phyloP scores from a whole-genome alignment of 2,113 vertebrate genomes.

The Macquaria ambigua region DNA sequence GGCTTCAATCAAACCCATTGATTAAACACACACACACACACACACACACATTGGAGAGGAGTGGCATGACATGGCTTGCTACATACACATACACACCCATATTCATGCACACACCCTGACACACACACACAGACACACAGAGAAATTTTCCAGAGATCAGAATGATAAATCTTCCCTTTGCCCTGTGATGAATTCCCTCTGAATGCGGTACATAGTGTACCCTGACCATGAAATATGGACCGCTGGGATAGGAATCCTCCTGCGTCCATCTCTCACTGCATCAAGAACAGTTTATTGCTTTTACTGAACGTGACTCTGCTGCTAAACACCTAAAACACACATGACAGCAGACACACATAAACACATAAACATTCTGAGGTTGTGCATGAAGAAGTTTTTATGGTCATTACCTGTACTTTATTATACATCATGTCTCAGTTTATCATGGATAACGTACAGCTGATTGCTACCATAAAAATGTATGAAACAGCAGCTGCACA shows the following conservation, averaged over 20 bases:
- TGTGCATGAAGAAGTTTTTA: conserved; percentile 22
- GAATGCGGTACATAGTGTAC: conserved; percentile 61
- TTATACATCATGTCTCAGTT: conserved; percentile 26
- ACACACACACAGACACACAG: neutral
- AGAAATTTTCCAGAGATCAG: conserved; percentile 49
- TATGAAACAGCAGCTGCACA: neutral
- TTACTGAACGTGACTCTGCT: conserved; percentile 65
- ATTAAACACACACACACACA: conserved; percentile 23
- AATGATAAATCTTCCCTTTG: conserved; percentile 71
- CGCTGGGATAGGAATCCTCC: conserved; percentile 51
- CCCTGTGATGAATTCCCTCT: conserved; percentile 67
- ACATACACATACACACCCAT: neutral
- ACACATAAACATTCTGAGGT: conserved; percentile 27
- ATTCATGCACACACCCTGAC: neutral
- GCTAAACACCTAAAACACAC: conserved; percentile 46
- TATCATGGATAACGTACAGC: conserved; percentile 18
- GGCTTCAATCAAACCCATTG: conserved; percentile 39
- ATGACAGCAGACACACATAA: conserved; percentile 31
- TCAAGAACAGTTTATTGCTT: conserved; percentile 72
- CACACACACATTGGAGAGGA: neutral
- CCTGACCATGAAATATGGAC: conserved; percentile 73
- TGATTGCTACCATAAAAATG: conserved; percentile 36
- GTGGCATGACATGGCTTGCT: too few species aligned
- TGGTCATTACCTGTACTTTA: conserved; percentile 20
- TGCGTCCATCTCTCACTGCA: conserved; percentile 54